Evolutionary conservation across 2,113 vertebrate species (phyloP), one percentile per base, ranked within the genome.

Genomic region (Artemisiospiza belli): DNA sequence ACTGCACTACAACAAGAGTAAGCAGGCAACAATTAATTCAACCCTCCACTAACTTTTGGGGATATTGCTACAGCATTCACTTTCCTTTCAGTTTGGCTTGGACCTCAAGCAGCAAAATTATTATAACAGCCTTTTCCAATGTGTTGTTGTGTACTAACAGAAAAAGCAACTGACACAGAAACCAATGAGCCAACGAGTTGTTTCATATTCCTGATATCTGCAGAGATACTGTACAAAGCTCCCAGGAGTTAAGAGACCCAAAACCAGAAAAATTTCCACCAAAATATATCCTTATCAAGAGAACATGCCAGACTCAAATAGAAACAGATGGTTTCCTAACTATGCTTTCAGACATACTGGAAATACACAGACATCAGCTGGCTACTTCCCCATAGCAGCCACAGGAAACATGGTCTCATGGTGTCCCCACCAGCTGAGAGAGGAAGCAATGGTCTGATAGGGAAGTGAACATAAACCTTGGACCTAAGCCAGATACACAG

Each of bases 291-390:
- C 12, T 70, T 41, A 78, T 25, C 44, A 51, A 89, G 64, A 68
- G 25, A 83, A 47, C 31, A 76, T 0, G 1, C 22, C 47, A n/a
- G 66, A 83, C 47, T 49, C 19, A 80, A 81, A 93, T 2, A 83
- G 80, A 96, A 92, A 92, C 13, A 84, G 49, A 81, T 4, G 12
- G 66, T 77, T 95, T 94, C 52, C 47, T 67, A 91, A 93, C 18
- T 13, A 41, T 43, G 12, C 23, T 88, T 85, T 81, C 74, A 83
- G 72, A 93, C 88, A 83, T 19, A 25, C 59, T 49, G 83, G 91
- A 95, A 94, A 70, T n/a, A 91, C 20, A 39, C 64, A 89, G 87
- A 84, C 78, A 78, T 41, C 78, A 92, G 86, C 62, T 81, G 72
- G 35, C 55, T 33, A 49, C 64, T 90, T 61, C 74, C 77, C 64